These are phyloP conservation scores for Gymnoscelis rufifasciata DNA, from an alignment of 2,888 invertebrate genomes.

Conservation along the genomic window DNA sequence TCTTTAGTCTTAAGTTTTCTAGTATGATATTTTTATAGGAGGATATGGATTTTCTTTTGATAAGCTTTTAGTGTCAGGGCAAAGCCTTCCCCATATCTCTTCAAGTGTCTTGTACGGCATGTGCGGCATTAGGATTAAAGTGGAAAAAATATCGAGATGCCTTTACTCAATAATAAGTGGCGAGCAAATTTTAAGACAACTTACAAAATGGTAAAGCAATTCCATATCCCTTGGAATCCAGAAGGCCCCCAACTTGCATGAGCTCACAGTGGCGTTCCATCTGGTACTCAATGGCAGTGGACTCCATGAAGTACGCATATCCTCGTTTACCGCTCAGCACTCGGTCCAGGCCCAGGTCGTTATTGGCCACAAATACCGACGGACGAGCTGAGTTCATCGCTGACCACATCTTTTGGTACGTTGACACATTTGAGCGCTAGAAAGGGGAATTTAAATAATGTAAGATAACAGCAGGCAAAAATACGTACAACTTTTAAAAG, in stretches of 20 bases:
- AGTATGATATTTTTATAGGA: no score
- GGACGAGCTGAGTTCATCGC: slow-evolving; percentile 92
- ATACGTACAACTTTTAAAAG: no score
- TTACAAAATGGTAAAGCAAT: slow-evolving; percentile 94
- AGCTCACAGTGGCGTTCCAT: slow-evolving; percentile 91
- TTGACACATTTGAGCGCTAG: slow-evolving; percentile 91
- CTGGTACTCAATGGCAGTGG: slow-evolving; percentile 95
- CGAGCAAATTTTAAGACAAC: slow-evolving; percentile 33
- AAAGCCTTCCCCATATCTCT: no score
- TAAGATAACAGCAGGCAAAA: no score
- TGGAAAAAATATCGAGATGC: no score
- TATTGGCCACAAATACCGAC: slow-evolving; percentile 88
- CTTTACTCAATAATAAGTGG: no score
- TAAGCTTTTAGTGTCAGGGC: no score
- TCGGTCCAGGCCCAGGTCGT: slow-evolving; percentile 91
- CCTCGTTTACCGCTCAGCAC: slow-evolving; percentile 87
- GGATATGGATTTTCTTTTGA: no score
- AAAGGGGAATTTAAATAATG: no score
- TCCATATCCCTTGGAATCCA: slow-evolving; percentile 95
- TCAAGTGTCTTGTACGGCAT: no score
- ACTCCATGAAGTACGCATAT: slow-evolving; percentile 98
- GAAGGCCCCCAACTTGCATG: slow-evolving; percentile 86
- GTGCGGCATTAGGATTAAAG: no score
- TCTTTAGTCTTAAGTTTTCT: no score
- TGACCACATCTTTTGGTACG: slow-evolving; percentile 95